Conservation (phyloP, 2,797 vertebrate genomes). For the Gymnocypris eckloni region DNA sequence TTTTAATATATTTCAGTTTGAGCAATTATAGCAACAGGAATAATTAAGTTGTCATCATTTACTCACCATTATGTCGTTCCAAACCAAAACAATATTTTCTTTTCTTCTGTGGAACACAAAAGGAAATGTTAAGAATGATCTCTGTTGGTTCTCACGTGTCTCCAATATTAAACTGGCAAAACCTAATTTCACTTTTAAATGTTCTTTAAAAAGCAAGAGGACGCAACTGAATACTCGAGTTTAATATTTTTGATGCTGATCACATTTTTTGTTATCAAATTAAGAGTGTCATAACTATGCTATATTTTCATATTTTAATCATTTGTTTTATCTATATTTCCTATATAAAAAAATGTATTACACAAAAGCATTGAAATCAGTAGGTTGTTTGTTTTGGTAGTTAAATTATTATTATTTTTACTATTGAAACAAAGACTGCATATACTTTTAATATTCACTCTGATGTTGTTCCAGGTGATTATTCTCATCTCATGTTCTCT, state of each 20-base stretch:
- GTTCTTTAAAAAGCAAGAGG: neutral
- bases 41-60: neutral
- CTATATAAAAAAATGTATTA: neutral
- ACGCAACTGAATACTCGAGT: too few species aligned
- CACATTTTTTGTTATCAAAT: neutral
- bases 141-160: neutral
- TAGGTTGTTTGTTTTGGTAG: too few species aligned
- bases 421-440: too few species aligned
- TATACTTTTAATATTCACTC: too few species aligned
- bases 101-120: neutral
- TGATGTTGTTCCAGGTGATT: slow-evolving; percentile 8
- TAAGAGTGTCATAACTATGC: neutral
- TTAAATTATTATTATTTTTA: too few species aligned
- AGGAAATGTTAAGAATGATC: neutral
- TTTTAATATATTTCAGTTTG: slow-evolving; percentile 4
- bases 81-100: neutral
- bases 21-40: neutral
- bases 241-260: neutral
- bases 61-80: neutral
- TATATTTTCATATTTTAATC: neutral
- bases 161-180: slow-evolving; percentile 2
- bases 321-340: neutral
- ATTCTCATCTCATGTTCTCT: slow-evolving; percentile 40
- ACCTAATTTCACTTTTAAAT: neutral
- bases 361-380: neutral